Percentiles rank a stretch among this genome's conserved stretches.
These are phyloP conservation scores for Crossocerus cetratus DNA, from an alignment of 2,888 invertebrate genomes.

Conservation along the genomic window DNA sequence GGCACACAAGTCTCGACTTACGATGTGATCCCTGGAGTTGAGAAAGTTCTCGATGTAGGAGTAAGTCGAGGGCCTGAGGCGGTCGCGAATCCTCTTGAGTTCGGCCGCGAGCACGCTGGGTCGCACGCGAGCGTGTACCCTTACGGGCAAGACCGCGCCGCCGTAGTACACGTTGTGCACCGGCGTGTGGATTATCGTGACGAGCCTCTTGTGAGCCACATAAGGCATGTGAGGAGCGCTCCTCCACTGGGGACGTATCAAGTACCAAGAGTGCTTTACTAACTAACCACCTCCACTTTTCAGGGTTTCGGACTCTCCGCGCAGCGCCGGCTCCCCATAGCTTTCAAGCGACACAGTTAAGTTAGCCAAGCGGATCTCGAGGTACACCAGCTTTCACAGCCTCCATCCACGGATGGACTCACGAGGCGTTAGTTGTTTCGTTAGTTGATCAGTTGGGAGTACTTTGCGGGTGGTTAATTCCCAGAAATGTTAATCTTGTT, in stretches of 20 bases:
- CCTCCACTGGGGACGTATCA: constrained; percentile 64
- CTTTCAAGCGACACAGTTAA: background rate
- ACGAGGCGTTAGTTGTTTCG: too few relatives aligned
- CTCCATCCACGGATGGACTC: too few relatives aligned
- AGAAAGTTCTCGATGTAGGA: constrained; percentile 85
- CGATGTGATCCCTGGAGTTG: constrained; percentile 85
- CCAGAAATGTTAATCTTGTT: too few relatives aligned
- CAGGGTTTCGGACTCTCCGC: too few relatives aligned
- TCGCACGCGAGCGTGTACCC: constrained; percentile 72
- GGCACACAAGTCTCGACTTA: constrained; percentile 61
- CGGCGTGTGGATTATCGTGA: constrained; percentile 72
- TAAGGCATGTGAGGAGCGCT: constrained; percentile 73
- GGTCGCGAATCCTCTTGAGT: constrained; percentile 74
- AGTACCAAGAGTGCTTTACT: constrained; percentile 53
- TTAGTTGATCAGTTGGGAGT: too few relatives aligned
- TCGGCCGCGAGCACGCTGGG: constrained; percentile 74
- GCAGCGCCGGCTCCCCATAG: too few relatives aligned
- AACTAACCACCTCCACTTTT: constrained; percentile 29
- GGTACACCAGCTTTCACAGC: too few relatives aligned
- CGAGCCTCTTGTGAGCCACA: constrained; percentile 77
- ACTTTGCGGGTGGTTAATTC: too few relatives aligned
- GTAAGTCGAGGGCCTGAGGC: constrained; percentile 66
- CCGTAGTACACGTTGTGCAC: constrained; percentile 71
- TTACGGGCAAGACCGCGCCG: constrained; percentile 70
- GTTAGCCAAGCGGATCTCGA: constrained; percentile 16